Base-by-base conservation (phyloP, 2,888 invertebrate genomes). In the Scaeva pyrastri region DNA sequence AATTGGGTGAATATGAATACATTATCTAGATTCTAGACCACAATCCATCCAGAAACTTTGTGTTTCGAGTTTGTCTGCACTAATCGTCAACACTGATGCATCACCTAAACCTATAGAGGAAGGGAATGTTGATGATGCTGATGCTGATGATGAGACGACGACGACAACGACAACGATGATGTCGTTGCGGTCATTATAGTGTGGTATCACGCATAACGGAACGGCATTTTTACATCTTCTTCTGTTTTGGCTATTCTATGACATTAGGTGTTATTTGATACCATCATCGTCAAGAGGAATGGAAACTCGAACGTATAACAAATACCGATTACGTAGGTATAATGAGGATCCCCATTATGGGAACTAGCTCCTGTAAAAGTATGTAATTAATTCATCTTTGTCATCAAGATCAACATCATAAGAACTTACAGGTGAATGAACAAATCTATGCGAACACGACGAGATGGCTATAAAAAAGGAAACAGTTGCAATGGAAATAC, bases 1-100 rank as follows among this genome's bases (percentile, higher is more conserved):
- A 81, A 81, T 77, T 77, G 45, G 64, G 72, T 86, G 73, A 64
- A 77, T 64, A 62, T 86, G 73, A 64, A 77, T 64, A 62, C 70
- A 73, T 77, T 73, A 62, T 26, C n/a, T 21, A 76, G 68, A 68
- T 76, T 26, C n/a, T 21, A 76, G 68, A 68, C 80, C 77, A 31
- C 76, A 77, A 64, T 55, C 36, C 45, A 19, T 31, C 11, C 45
- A 31, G 45, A 64, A 60, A 36, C 23, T 10, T 10, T 14, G 14
- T 41, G 21, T 12, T 41, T 78, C 58, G 19, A 41, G 39, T 64
- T 56, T 41, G 41, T 16, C 50, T 55, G 60, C 39, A 60, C n/a
- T 21, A 11, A n/a, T n/a, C n/a, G n/a, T n/a, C 3, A 31, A 31
- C 31, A 7, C 31, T 31, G 1, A 1, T 8, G 31, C 8, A 8